These are phyloP conservation scores for Tipula lateralis DNA, from an alignment of 2,888 invertebrate species.

Conservation along the genomic window DNA sequence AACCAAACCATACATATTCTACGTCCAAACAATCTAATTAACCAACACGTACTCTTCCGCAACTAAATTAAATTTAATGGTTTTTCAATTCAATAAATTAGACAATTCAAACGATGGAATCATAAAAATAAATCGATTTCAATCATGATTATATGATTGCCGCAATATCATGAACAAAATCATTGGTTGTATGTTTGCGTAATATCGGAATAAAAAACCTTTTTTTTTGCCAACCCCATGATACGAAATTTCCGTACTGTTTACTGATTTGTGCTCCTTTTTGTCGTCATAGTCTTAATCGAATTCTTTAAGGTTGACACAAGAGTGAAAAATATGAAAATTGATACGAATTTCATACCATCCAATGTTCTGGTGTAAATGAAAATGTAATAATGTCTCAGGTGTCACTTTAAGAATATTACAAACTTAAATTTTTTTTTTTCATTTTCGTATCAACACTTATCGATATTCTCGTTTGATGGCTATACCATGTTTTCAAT, in stretches of 20 bases:
- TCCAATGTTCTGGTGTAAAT: background rate
- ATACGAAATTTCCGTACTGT: background rate
- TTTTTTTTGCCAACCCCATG: background rate
- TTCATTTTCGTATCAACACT: background rate
- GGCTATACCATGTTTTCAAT: background rate
- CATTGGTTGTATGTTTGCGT: background rate
- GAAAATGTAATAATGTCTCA: background rate
- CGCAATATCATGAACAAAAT: background rate
- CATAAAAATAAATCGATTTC: background rate
- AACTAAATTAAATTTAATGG: background rate
- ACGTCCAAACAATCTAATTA: no score
- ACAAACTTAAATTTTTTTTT: background rate
- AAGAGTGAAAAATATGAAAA: background rate
- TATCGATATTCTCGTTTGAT: background rate
- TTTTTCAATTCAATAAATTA: no score
- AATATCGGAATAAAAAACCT: background rate
- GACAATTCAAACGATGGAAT: background rate
- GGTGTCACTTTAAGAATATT: slow-evolving; percentile 1
- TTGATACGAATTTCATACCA: background rate
- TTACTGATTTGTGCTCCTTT: background rate
- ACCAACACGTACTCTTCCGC: no score
- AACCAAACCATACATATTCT: no score
- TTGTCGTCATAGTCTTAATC: background rate
- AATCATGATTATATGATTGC: background rate
- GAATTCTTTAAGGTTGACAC: background rate